phyloP scores from a whole-genome alignment of 2,888 invertebrate species.

The Rhopalosiphum nymphaeae region DNA sequence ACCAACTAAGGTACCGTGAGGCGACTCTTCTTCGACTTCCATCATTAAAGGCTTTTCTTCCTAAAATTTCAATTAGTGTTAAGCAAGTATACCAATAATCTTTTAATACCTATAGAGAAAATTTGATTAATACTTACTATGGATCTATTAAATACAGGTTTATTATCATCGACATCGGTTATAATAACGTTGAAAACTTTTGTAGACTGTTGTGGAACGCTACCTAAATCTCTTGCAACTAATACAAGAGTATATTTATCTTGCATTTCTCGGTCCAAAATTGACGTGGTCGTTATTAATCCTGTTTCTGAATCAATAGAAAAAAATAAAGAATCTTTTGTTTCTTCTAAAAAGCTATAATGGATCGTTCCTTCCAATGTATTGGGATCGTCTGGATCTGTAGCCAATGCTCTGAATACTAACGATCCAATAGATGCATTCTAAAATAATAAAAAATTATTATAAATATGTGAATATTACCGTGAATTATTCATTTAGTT shows the following conservation, averaged over 20 bases:
- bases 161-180: slow-evolving; percentile 84
- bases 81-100: not conserved
- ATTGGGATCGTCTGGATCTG: slow-evolving; percentile 83
- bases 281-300: slow-evolving; percentile 78
- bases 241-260: slow-evolving; percentile 82
- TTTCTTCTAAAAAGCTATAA: slow-evolving; percentile 80
- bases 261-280: slow-evolving; percentile 82
- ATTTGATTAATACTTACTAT: slow-evolving; percentile 71
- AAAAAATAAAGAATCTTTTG: slow-evolving; percentile 69
- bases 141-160: slow-evolving; percentile 79
- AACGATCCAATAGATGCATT: slow-evolving; percentile 81
- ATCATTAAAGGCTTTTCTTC: slow-evolving; percentile 78
- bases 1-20: slow-evolving; percentile 78
- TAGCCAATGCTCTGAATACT: slow-evolving; percentile 82
- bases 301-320: slow-evolving; percentile 77
- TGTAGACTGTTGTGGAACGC: slow-evolving; percentile 82
- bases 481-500: not conserved
- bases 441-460: slow-evolving; percentile 69
- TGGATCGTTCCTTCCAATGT: slow-evolving; percentile 81
- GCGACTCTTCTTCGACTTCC: slow-evolving; percentile 77
- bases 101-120: not conserved
- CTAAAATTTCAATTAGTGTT: slow-evolving; percentile 70
- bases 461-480: not conserved
- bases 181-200: slow-evolving; percentile 77
- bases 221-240: slow-evolving; percentile 83